A percentile compares a stretch with the other conserved stretches of the same genome.
Evolutionary conservation across 1,140 invertebrate species (phyloP).

Genomic region (Drosophila nigrodunni): DNA sequence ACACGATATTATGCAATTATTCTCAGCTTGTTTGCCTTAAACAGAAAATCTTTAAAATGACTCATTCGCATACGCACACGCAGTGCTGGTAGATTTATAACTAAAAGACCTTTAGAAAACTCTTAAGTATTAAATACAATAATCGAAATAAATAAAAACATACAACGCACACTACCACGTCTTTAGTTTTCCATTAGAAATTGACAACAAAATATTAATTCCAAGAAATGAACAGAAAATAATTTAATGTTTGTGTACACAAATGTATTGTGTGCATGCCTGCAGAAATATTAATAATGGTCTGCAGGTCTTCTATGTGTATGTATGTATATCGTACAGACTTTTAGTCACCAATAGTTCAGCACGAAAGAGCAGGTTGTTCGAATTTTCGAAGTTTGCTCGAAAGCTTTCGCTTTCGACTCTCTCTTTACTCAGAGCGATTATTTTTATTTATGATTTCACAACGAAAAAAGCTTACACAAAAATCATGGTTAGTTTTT

Average conservation of each 20-base stretch:
- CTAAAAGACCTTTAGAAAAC: too few relatives aligned
- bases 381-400: slow-evolving; percentile 45
- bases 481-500: slow-evolving; percentile 8
- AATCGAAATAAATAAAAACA: too few relatives aligned
- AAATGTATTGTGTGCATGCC: not conserved
- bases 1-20: too few relatives aligned
- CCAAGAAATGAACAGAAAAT: too few relatives aligned
- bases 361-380: slow-evolving; percentile 12
- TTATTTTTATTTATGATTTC: slow-evolving; percentile 40
- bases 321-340: not conserved
- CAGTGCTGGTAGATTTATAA: too few relatives aligned
- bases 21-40: slow-evolving; percentile 5
- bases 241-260: not conserved
- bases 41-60: not conserved
- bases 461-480: slow-evolving; percentile 47
- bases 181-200: too few relatives aligned
- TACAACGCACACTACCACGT: too few relatives aligned
- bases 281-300: too few relatives aligned
- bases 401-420: slow-evolving; percentile 43
- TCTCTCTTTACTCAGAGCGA: not conserved
- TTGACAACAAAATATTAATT: too few relatives aligned
- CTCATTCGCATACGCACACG: not conserved
- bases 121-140: too few relatives aligned
- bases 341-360: not conserved
- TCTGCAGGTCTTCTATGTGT: not conserved